phyloP scores from a whole-genome alignment of 2,797 vertebrate species.

The Eospalax fontanierii region DNA sequence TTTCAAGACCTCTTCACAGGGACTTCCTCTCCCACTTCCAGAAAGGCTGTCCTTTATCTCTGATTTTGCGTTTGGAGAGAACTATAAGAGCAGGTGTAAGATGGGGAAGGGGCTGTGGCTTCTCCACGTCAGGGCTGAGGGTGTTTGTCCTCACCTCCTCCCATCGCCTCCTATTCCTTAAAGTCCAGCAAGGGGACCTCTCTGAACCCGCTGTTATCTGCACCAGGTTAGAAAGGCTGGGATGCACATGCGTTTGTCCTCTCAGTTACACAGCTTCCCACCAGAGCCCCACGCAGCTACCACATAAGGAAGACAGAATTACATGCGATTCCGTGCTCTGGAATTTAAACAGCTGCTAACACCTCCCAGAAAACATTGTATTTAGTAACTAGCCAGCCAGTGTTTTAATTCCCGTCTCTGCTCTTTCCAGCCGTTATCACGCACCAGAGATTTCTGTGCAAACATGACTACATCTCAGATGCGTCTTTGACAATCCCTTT shows the following conservation, averaged over 20 bases:
- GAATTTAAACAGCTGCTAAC: conserved; percentile 64
- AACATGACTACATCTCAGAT: conserved; percentile 43
- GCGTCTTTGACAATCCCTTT: conserved; percentile 43
- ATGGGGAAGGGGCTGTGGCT: background rate
- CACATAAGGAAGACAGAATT: background rate
- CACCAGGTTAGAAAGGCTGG: background rate
- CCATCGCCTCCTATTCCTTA: background rate
- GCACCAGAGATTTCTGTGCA: conserved; percentile 70
- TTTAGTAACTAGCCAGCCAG: conserved; percentile 65
- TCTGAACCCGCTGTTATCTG: background rate
- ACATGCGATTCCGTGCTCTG: background rate
- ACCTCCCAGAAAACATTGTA: conserved; percentile 40
- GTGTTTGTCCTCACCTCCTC: background rate
- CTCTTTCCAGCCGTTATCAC: conserved; percentile 63
- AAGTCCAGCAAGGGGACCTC: background rate
- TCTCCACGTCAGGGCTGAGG: background rate
- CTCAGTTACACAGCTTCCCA: background rate
- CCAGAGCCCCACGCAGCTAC: background rate
- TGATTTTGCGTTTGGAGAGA: background rate
- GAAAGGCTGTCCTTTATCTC: background rate
- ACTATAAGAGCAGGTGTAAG: accelerated
- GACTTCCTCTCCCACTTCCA: background rate
- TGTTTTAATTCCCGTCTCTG: conserved; percentile 67
- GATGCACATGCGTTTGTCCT: accelerated
- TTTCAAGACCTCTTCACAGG: background rate